Evolutionary conservation across 1,140 invertebrate genomes (phyloP).

Genomic region (Euglossa dilemma): DNA sequence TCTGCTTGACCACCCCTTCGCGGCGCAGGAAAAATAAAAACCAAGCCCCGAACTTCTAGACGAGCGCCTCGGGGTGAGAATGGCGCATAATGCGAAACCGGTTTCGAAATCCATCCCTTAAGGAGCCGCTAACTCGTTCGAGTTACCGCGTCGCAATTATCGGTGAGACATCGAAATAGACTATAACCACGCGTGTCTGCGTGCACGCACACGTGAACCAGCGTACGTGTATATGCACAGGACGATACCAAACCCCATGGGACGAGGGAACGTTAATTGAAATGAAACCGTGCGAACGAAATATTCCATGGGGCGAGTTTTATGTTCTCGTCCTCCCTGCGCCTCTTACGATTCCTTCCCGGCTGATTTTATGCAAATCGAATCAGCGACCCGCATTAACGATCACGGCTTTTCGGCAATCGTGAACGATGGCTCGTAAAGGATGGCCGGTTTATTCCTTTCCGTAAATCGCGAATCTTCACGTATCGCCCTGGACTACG

Average conservation of each 20-base stretch:
- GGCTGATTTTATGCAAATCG: constrained; percentile 26
- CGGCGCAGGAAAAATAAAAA: constrained; percentile 46
- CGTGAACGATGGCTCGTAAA: not conserved
- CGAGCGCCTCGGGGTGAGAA: constrained; percentile 62
- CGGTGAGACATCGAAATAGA: constrained; percentile 66
- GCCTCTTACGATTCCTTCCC: constrained; percentile 10
- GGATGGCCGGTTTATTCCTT: not conserved
- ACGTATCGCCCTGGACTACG: too few species aligned
- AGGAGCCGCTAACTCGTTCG: constrained; percentile 63
- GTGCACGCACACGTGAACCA: not conserved
- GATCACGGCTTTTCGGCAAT: constrained; percentile 31
- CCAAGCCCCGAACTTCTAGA: constrained; percentile 41
- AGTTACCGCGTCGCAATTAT: constrained; percentile 68
- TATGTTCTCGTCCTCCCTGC: constrained; percentile 33
- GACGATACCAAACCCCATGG: constrained; percentile 49
- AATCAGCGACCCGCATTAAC: constrained; percentile 3
- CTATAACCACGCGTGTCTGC: constrained; percentile 13
- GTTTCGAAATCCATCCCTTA: constrained; percentile 72
- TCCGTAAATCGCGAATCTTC: not conserved
- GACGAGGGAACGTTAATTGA: constrained; percentile 74
- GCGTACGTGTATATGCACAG: not conserved
- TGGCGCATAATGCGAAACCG: constrained; percentile 67
- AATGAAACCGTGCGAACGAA: constrained; percentile 78
- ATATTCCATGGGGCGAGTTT: constrained; percentile 70
- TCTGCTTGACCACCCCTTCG: constrained; percentile 41